These are phyloP conservation scores for Podarcis cretensis DNA, from an alignment of 2,113 vertebrate species.

Conservation along the genomic window DNA sequence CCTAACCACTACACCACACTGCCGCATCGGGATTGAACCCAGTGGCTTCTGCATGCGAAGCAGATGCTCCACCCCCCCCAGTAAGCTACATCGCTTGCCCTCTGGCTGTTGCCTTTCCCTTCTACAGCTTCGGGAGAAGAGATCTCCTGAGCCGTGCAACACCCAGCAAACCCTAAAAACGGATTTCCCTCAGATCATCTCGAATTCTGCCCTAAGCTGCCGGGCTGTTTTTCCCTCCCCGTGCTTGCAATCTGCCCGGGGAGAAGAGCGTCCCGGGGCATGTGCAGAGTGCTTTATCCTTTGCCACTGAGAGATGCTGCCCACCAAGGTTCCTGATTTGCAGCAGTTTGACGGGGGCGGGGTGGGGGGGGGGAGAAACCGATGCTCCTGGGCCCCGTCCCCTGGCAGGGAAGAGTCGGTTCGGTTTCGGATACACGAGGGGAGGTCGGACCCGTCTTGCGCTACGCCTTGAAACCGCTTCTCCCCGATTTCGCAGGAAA, in stretches of 20 bases:
- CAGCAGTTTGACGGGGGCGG: background rate
- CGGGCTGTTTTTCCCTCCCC: background rate
- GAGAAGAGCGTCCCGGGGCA: background rate
- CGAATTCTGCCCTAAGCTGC: background rate
- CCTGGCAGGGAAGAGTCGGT: conserved; percentile 1
- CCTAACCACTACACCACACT: no score
- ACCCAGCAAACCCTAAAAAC: background rate
- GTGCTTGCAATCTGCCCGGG: background rate
- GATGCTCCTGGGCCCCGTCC: background rate
- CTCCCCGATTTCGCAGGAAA: conserved; percentile 29
- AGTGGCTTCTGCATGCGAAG: no score
- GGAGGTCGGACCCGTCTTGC: background rate
- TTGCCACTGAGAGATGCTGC: background rate
- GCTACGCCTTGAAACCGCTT: background rate
- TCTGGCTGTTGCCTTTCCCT: no score
- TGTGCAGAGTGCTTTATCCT: background rate
- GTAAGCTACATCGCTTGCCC: no score
- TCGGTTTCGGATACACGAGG: background rate
- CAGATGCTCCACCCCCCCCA: no score
- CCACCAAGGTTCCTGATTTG: background rate
- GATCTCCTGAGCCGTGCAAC: background rate
- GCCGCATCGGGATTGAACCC: no score
- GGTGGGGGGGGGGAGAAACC: background rate
- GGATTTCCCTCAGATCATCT: no score
- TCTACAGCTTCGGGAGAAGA: background rate